Base-by-base conservation (phyloP, 2,113 vertebrate genomes). In the Podarcis cretensis region DNA sequence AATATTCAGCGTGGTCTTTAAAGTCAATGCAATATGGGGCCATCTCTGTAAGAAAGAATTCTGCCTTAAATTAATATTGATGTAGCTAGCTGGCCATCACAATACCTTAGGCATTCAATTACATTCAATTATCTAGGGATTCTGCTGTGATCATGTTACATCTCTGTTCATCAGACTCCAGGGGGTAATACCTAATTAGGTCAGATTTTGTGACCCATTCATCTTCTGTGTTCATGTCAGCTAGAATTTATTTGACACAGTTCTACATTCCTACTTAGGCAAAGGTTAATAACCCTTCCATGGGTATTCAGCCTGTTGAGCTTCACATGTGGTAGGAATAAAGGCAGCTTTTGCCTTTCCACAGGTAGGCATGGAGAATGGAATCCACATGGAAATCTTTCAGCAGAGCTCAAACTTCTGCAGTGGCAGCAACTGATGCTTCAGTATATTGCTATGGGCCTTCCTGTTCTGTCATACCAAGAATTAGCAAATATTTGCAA, bases 101-200 rank as follows among this genome's bases (percentile, higher is more conserved):
- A 84, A 27, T 85, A 81, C 2, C 21, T 73, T 54, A 81, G 3
- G 82, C 69, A 89, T 75, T 83, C 1, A 89, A 88, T 89, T 83
- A 79, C 57, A 75, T 84, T 89, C 0, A 82, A 18, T 87, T 90
- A 87, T 73, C 81, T 74, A 21, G 18, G 89, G 81, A 84, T 85
- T 37, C 37, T 91, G 57, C 89, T 37, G 79, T 54, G 88, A 30
- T 71, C 78, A 87, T 43, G 48, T 54, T 85, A 2, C 89, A 90
- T 86, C 48, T 73, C 27, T 91, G 23, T 40, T 96, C 90, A 78
- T 88, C 74, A 89, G 23, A 89, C 77, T 87, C 54, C 48, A 91
- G 65, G 66, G n/a, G 16, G 48, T 2, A 84, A 40, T 74, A 30
- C 23, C n/a, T 59, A 40, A 63, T 85, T 32, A 81, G 25, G 68